Percentiles rank a stretch among this genome's conserved stretches.
phyloP scores from a whole-genome alignment of 2,888 invertebrate species.

The Lamellibrachia columna region DNA sequence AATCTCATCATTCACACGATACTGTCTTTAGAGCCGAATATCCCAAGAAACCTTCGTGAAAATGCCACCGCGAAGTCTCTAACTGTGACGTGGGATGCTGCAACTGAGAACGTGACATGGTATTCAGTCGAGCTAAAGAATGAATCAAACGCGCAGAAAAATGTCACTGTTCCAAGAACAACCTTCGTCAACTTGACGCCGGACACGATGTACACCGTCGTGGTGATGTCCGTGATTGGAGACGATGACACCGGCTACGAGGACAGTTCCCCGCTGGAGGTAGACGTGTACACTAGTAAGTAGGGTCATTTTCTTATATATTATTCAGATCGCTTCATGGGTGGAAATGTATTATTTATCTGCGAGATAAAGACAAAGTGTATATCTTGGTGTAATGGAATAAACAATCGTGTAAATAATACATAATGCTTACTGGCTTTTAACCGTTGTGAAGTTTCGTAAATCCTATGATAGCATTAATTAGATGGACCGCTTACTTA shows the following conservation, averaged over 20 bases:
- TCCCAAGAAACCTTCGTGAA: neutral
- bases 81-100: neutral
- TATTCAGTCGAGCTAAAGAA: neutral
- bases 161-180: neutral
- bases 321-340: neutral
- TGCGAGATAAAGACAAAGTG: too few relatives aligned
- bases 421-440: too few relatives aligned
- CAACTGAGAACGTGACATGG: neutral
- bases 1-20: neutral
- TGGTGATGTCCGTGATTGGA: neutral
- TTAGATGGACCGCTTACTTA: too few relatives aligned
- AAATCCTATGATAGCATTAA: too few relatives aligned
- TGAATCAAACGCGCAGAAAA: neutral
- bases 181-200: neutral
- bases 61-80: neutral
- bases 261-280: neutral
- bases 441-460: too few relatives aligned
- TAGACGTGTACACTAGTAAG: neutral
- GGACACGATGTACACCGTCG: neutral
- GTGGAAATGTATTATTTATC: too few relatives aligned
- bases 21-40: neutral
- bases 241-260: neutral
- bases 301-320: neutral
- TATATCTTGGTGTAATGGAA: too few relatives aligned
- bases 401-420: too few relatives aligned